Conservation (phyloP, 2,113 vertebrate genomes). For the Otis tarda region DNA sequence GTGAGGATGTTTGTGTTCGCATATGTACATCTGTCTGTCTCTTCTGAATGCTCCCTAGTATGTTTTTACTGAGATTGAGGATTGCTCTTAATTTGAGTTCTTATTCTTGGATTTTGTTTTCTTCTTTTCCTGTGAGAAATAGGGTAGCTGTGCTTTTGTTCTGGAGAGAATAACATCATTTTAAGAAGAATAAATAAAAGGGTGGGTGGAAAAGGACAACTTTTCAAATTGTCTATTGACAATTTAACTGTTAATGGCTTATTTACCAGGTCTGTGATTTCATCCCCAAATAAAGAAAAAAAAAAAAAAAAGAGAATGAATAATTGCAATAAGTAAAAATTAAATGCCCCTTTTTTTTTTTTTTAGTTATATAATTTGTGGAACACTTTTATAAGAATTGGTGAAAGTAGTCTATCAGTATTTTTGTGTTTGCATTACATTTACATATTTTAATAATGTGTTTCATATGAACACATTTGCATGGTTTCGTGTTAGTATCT, state of each 20-base stretch:
- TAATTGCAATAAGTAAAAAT: not conserved
- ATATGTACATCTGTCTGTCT: not conserved
- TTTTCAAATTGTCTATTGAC: not conserved
- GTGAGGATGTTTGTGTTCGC: not conserved
- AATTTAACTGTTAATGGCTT: not conserved
- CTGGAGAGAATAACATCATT: not conserved
- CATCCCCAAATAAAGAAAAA: not conserved
- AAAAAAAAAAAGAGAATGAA: not conserved
- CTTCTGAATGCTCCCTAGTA: not conserved
- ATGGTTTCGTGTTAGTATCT: not conserved
- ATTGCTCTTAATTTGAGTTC: not conserved
- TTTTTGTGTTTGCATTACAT: not conserved
- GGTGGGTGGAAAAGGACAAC: not conserved
- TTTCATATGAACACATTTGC: not conserved
- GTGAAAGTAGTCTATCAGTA: not conserved
- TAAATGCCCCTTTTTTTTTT: not conserved
- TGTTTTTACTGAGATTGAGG: not conserved
- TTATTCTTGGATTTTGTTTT: not conserved
- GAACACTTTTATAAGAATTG: not conserved
- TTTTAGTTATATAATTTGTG: not conserved
- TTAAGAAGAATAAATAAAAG: not conserved
- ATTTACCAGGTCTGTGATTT: not conserved
- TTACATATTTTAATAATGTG: not conserved
- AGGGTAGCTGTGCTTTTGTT: not conserved
- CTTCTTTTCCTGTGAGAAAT: not conserved